Evolutionary conservation across 2,113 vertebrate species (phyloP).

Genomic region (Cavia porcellus): DNA sequence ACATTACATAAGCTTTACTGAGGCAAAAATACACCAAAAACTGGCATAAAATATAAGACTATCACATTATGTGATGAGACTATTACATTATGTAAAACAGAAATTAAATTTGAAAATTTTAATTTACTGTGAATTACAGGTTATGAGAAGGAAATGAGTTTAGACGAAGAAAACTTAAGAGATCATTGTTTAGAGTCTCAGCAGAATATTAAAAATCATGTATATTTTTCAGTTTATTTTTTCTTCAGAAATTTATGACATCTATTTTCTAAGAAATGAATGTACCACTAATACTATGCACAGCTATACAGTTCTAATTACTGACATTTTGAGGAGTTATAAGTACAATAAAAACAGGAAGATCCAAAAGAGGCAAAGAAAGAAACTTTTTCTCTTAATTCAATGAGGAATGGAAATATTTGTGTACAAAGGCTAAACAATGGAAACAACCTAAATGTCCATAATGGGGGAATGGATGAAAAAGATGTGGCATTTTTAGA

Average conservation of each 20-base stretch:
- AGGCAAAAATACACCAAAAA: constrained; percentile 46
- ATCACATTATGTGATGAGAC: constrained; percentile 24
- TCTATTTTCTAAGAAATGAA: constrained; percentile 9
- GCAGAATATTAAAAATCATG: constrained; percentile 37
- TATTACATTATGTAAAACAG: constrained; percentile 18
- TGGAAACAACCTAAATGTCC: no score
- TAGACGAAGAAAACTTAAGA: constrained; percentile 17
- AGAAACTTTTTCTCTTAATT: constrained; percentile 2
- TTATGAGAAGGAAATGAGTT: constrained; percentile 34
- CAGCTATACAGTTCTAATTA: constrained; percentile 17
- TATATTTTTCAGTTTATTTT: not conserved
- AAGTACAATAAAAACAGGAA: not conserved
- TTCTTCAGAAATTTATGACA: constrained; percentile 3
- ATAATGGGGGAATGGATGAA: no score
- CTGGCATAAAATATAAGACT: constrained; percentile 11
- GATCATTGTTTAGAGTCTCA: constrained; percentile 31
- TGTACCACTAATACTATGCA: not conserved
- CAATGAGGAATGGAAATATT: not conserved
- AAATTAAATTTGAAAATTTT: constrained; percentile 58
- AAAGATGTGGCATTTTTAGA: no score
- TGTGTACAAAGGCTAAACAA: not conserved
- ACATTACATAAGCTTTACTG: not conserved
- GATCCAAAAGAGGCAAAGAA: not conserved
- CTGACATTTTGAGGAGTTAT: constrained; percentile 1
- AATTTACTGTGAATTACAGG: constrained; percentile 23